Conservation (phyloP, 92 coral and sea anemone genomes). For the Muricea muricata region DNA sequence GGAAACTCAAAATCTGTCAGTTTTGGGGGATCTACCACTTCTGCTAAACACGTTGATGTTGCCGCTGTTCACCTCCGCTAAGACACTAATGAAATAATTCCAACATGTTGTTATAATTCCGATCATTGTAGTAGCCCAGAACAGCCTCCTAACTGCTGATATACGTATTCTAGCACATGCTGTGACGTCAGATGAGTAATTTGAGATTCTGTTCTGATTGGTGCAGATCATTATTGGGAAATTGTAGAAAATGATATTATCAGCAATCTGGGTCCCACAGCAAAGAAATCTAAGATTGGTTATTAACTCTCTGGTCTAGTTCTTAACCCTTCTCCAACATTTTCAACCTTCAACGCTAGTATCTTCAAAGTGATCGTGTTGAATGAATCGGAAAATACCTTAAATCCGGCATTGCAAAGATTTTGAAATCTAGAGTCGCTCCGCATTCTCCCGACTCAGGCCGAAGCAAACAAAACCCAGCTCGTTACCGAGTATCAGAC, state of each 20-base stretch:
- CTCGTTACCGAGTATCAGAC: constrained; percentile 23
- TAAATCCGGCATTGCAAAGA: constrained; percentile 29
- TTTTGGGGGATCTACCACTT: constrained; percentile 39
- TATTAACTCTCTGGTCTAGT: constrained; percentile 23
- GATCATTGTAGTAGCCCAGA: constrained; percentile 51
- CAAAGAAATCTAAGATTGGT: constrained; percentile 43
- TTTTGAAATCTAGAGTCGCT: constrained; percentile 50
- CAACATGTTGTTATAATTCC: constrained; percentile 51
- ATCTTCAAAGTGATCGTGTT: constrained; percentile 22
- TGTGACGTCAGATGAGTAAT: constrained; percentile 55
- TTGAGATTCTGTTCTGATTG: constrained; percentile 56
- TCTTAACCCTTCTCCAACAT: neutral
- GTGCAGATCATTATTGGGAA: constrained; percentile 71
- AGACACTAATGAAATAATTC: constrained; percentile 40
- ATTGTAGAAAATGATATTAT: constrained; percentile 58
- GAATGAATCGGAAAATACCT: constrained; percentile 37
- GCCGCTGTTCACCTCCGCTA: constrained; percentile 35
- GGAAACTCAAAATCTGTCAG: constrained; percentile 46
- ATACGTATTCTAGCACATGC: constrained; percentile 64
- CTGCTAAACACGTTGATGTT: constrained; percentile 46
- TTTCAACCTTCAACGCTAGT: neutral
- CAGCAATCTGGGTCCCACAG: no score
- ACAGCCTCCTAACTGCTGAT: constrained; percentile 36
- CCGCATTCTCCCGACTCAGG: constrained; percentile 1
- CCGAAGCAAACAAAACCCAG: neutral